Percentiles rank a stretch among this genome's conserved stretches.
Conservation (phyloP, 92 coral and sea anemone species). For the Epizoanthus stellaris region DNA sequence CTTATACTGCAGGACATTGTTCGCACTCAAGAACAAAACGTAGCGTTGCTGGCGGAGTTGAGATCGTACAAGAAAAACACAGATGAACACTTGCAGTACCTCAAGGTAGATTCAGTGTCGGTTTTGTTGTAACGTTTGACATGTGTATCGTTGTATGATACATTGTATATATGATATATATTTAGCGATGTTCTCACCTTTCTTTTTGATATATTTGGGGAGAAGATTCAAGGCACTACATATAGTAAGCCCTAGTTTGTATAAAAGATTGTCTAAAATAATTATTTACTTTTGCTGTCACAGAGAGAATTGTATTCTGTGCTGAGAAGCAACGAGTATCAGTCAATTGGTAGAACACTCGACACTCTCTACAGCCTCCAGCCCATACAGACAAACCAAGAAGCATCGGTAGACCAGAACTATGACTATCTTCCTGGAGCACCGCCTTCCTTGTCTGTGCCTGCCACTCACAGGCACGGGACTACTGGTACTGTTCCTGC, state of each 20-base stretch:
- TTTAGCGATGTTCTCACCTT: too few relatives aligned
- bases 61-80: slow-evolving; percentile 70
- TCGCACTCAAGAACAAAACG: slow-evolving; percentile 86
- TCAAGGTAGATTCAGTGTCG: slow-evolving; percentile 64
- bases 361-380: slow-evolving; percentile 73
- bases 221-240: too few relatives aligned
- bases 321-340: slow-evolving; percentile 83
- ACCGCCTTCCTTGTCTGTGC: slow-evolving; percentile 5
- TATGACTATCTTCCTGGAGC: slow-evolving; percentile 64
- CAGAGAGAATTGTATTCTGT: slow-evolving; percentile 86
- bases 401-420: slow-evolving; percentile 3
- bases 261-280: background rate
- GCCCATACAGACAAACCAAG: slow-evolving; percentile 57
- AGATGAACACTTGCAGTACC: slow-evolving; percentile 77
- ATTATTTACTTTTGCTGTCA: background rate
- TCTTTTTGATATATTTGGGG: too few relatives aligned
- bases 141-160: background rate
- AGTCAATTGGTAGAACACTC: slow-evolving; percentile 70
- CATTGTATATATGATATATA: too few relatives aligned
- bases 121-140: background rate
- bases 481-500: background rate
- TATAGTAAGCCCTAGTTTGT: too few relatives aligned
- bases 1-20: slow-evolving; percentile 73
- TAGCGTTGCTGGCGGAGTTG: slow-evolving; percentile 64
- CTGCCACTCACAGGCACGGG: background rate